Evolutionary conservation across 2,888 invertebrate genomes (phyloP).

Genomic region (Cephalotes varians): DNA sequence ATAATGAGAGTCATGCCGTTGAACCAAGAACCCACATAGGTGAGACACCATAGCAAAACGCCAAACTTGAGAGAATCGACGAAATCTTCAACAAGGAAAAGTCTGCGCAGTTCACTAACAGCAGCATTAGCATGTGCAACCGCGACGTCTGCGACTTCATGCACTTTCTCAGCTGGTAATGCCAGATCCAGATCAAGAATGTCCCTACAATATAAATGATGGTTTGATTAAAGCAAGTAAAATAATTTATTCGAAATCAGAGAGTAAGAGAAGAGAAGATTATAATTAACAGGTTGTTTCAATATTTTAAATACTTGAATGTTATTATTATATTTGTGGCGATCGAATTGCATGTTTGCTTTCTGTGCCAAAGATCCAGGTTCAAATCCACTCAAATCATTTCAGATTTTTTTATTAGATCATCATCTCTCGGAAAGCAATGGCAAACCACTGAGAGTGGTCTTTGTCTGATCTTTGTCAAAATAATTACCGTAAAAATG

Average conservation of each 20-base stretch:
- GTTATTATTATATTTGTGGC: not conserved
- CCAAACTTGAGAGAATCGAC: slow-evolving; percentile 98
- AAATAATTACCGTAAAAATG: too few species aligned
- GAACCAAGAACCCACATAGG: slow-evolving; percentile 99
- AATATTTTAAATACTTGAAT: slow-evolving; percentile 31
- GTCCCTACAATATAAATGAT: slow-evolving; percentile 87
- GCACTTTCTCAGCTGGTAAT: slow-evolving; percentile 96
- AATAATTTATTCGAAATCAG: not conserved
- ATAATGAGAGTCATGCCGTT: slow-evolving; percentile 99
- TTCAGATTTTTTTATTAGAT: too few species aligned
- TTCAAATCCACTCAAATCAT: too few species aligned
- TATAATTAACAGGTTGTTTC: not conserved
- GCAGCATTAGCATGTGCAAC: slow-evolving; percentile 95
- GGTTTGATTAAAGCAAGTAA: not conserved
- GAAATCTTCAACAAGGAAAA: slow-evolving; percentile 98
- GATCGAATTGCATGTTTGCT: too few species aligned
- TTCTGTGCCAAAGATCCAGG: too few species aligned
- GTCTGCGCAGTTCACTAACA: slow-evolving; percentile 93
- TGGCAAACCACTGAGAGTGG: too few species aligned
- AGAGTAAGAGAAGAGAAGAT: too few species aligned
- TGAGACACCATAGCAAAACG: slow-evolving; percentile 97
- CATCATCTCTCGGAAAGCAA: too few species aligned
- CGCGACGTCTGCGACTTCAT: slow-evolving; percentile 94
- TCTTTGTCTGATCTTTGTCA: too few species aligned
- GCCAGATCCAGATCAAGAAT: slow-evolving; percentile 95